phyloP scores from a whole-genome alignment of 2,888 invertebrate genomes.

The Anaspis maculata region DNA sequence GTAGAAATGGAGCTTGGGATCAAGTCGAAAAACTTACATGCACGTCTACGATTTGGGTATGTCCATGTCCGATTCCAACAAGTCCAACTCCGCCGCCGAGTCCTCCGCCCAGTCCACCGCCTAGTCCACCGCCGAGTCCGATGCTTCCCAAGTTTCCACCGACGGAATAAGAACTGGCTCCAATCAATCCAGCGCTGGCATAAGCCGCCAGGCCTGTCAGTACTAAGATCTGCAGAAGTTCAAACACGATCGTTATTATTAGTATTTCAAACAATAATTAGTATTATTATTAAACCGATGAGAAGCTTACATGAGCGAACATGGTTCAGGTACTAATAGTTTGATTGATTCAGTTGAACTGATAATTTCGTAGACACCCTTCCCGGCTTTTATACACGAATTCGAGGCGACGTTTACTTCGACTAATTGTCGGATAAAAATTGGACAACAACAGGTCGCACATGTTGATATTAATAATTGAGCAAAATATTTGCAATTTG shows the following conservation, averaged over 20 bases:
- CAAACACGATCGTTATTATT: background rate
- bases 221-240: slow-evolving; percentile 7
- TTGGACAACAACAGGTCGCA: background rate
- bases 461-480: slow-evolving; percentile 10
- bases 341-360: slow-evolving; percentile 6
- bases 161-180: slow-evolving; percentile 4
- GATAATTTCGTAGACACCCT: slow-evolving; percentile 2
- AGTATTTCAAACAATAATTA: background rate
- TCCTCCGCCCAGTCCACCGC: slow-evolving; percentile 11
- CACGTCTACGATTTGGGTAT: slow-evolving; percentile 15
- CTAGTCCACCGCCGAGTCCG: slow-evolving; percentile 12
- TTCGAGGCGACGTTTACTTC: slow-evolving; percentile 9
- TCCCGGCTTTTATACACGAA: slow-evolving; percentile 10
- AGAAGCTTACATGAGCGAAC: slow-evolving; percentile 9
- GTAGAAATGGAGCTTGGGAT: background rate
- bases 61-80: slow-evolving; percentile 16
- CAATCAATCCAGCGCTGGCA: slow-evolving; percentile 10
- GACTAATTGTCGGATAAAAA: slow-evolving; percentile 10
- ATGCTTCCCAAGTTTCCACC: slow-evolving; percentile 11
- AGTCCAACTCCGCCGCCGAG: slow-evolving; percentile 12
- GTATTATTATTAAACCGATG: background rate
- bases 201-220: slow-evolving; percentile 8
- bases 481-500: slow-evolving; percentile 14
- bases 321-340: slow-evolving; percentile 5
- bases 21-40: slow-evolving; percentile 6